Evolutionary conservation across 2,888 invertebrate genomes (phyloP), one percentile per base, ranked within the genome.

Genomic region (Desoria tigrina): DNA sequence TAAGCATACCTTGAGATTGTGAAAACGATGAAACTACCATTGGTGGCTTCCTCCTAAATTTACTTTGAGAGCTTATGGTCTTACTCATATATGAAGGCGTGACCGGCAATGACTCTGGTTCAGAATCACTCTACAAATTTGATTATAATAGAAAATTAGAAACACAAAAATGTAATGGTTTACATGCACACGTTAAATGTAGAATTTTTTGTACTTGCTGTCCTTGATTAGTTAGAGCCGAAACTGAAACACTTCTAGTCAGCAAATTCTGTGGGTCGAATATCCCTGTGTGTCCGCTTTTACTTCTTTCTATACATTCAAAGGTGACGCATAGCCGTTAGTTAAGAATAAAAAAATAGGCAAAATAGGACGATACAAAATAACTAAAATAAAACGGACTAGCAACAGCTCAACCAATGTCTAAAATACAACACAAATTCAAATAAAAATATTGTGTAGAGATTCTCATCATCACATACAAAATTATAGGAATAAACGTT

Each of bases 221-320:
- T 57, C 63, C 58, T 26, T 70, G 72, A 53, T 68, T 68, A 64
- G 73, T 66, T 60, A 76, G 66, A 24, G 75, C 74, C 39, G 75
- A 74, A 18, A 76, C 74, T 23, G 75, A 76, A 16, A 72, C 73
- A 59, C 72, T 72, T 60, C 75, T 50, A 21, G 75, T 76, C 24
- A 76, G 66, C 24, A 76, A 60, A 66, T 74, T 72, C 60, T 74
- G 74, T 49, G 75, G 69, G 71, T 76, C 75, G 68, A 76, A 76
- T 57, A 68, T 73, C 37, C 73, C 75, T 42, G 74, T 72, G 28
- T 66, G 61, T 39, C 71, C 66, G 67, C 65, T 72, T 61, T 72
- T 61, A 66, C 67, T 63, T 61, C 71, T 72, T n/a, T 74, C 74
- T 74, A 32, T 7, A 55, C 18, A 24, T 45, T 51, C 26, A 51